Evolutionary conservation across 2,113 vertebrate species (phyloP), one percentile per base, ranked within the genome.

Genomic region (Plotosus lineatus): DNA sequence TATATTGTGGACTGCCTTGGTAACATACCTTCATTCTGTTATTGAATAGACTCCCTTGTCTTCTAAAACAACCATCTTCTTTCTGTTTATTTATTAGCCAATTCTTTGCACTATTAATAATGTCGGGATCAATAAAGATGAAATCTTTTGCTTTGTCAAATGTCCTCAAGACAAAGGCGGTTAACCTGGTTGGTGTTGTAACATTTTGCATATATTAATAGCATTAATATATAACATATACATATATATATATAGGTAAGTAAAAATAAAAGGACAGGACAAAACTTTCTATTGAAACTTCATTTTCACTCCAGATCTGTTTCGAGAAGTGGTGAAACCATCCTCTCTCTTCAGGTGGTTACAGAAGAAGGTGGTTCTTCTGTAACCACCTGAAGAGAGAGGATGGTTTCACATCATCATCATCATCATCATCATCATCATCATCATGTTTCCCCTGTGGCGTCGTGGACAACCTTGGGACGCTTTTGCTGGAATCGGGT

Each of bases 11-110:
- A 3, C 15, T 65, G 6, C 26, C 4, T 33, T 6, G 55, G n/a
- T 40, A 28, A 2, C 77, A 17, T 7, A 95, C 95, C 93, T 94
- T 93, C 86, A 95, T 89, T 73, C 88, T 89, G 50, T 95, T 94
- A 89, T 94, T 88, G 79, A 94, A 94, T n/a, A 95, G 87, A 23
- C 89, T 86, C 6, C 95, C 94, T 2, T 85, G 88, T 0, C 33
- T 83, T 69, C 79, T 19, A 80, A 95, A 95, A 87, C 94, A 95
- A 78, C 95, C 95, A 0, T 91, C 92, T 1, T 80, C 38, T 38
- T 84, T 87, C 83, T 95, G 95, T 17, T 85, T 91, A 0, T 15
- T 26, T 6, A 88, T 48, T 6, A 97, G 88, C 94, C 94, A 95
- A 7, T 5, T 1, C 46, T 90, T 82, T 31, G 94, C 83, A 0